Base-by-base conservation (phyloP, 2,113 vertebrate genomes). In the Pseudonaja textilis region DNA sequence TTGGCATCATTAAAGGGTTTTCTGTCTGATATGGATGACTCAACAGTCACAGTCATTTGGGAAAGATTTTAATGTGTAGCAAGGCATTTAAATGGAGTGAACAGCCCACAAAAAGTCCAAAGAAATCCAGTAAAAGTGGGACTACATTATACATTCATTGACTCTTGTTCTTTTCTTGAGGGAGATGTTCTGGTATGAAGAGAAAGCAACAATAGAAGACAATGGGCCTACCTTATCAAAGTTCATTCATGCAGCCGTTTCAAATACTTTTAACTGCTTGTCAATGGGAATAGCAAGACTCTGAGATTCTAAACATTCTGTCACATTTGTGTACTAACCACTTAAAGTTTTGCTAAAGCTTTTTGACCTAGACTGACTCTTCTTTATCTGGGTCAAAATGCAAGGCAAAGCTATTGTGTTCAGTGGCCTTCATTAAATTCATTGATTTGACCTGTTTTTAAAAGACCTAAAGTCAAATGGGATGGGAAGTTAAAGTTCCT, bases 391-490 rank as follows among this genome's bases (percentile, higher is more conserved):
- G 98, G 98, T 99, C 99, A 99, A 99, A 99, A 98, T 98, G 98
- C 98, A 99, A 98, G 98, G 98, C 98, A 61, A 98, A 96, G 97
- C 97, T 97, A 98, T 99, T 99, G 99, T 99, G 98, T 97, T 97
- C 52, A 97, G 95, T 94, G 94, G 98, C 98, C 99, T 99, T 99
- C 99, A 99, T 99, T 99, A 99, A 99, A 99, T 99, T 99, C 99
- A 99, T 99, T 99, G 99, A 98, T 99, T 99, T 99, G 99, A 99
- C 99, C 99, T 99, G 98, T 98, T 98, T 99, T 99, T 99, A 98
- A 97, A 98, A 98, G 98, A 98, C 98, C 98, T 98, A 98, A 99
- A 99, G 99, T 99, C 98, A 98, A 98, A 98, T 98, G 98, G 98
- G 98, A 99, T 98, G 98, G 99, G 99, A 99, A 98, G 98, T 98